Base-by-base conservation (phyloP, 2,888 invertebrate species). In the Deladenus siricidicola region DNA sequence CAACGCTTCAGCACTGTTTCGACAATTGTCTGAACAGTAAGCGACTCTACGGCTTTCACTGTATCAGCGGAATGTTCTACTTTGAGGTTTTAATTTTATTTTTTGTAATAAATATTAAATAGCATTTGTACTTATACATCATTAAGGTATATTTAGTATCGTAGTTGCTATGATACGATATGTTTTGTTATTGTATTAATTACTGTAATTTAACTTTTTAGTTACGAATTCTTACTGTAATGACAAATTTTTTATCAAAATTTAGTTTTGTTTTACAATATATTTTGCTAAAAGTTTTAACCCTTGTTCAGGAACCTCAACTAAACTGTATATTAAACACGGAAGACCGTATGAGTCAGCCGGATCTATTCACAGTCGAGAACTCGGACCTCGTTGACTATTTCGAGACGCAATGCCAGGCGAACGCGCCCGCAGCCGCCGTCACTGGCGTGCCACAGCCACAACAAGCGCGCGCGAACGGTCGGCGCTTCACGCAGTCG, bases 271-370 rank as follows among this genome's bases (percentile, higher is more conserved):
- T 6, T 44, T 43, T n/a, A 29, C 39, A 2, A n/a, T 48, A 24
- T 56, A 6, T 14, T 6, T 34, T 34, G 39, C 8, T 34, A 34
- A 34, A 10, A 14, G 14, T 28, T 48, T 72, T 34, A 34, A 10
- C 8, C 39, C 6, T 10, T 34, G 14, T 34, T 34, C 43, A 73
- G 70, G 78, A 78, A 56, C 63, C 65, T 0, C 70, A 74, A 58
- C 61, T 78, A 19, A 78, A 78, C 57, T 78, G 78, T 63, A 78
- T 78, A 23, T 64, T 78, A 47, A 78, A 78, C 56, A 75, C 75
- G 29, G 76, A 79, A 55, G 70, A 73, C 54, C 59, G 74, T 23
- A 63, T 56, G n/a, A 72, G 75, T 0, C 77, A 78, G 51, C 67
- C 71, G 8, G 74, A 73, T 21, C 54, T 78, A 21, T 78, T 79